These are phyloP conservation scores for Hyles euphorbiae DNA, from an alignment of 1,140 invertebrate species.

Conservation along the genomic window DNA sequence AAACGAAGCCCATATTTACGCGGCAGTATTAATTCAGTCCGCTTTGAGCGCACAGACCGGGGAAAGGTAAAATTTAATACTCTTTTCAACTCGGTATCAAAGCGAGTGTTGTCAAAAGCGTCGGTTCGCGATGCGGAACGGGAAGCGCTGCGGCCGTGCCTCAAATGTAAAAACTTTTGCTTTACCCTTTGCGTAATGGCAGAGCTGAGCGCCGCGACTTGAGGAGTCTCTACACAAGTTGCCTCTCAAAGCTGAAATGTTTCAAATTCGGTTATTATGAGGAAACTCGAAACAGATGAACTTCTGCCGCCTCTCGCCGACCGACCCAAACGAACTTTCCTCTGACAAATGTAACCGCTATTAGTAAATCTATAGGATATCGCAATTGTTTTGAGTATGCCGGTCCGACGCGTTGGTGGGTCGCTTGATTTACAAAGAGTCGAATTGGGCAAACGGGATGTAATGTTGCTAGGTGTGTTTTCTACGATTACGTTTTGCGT, in stretches of 20 bases:
- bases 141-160: slow-evolving; percentile 46
- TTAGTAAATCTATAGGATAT: slow-evolving; percentile 2
- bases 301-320: slow-evolving; percentile 8
- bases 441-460: slow-evolving; percentile 24
- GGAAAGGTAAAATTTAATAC: slow-evolving; percentile 65
- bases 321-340: neutral
- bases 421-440: slow-evolving; percentile 1
- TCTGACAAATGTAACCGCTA: neutral
- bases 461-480: slow-evolving; percentile 19
- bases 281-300: slow-evolving; percentile 35
- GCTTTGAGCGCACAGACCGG: slow-evolving; percentile 46
- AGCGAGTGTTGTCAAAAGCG: slow-evolving; percentile 65
- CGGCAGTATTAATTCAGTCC: slow-evolving; percentile 48
- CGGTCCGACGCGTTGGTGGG: neutral
- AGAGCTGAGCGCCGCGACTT: slow-evolving; percentile 45
- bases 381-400: slow-evolving; percentile 5
- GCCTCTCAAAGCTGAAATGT: slow-evolving; percentile 60
- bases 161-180: slow-evolving; percentile 70
- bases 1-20: slow-evolving; percentile 32
- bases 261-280: slow-evolving; percentile 60
- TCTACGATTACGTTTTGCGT: slow-evolving; percentile 11
- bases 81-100: slow-evolving; percentile 55
- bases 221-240: slow-evolving; percentile 64
- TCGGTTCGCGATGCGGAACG: slow-evolving; percentile 53
- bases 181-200: slow-evolving; percentile 62